Conservation (phyloP, 2,888 invertebrate species). For the Tubulanus polymorphus region DNA sequence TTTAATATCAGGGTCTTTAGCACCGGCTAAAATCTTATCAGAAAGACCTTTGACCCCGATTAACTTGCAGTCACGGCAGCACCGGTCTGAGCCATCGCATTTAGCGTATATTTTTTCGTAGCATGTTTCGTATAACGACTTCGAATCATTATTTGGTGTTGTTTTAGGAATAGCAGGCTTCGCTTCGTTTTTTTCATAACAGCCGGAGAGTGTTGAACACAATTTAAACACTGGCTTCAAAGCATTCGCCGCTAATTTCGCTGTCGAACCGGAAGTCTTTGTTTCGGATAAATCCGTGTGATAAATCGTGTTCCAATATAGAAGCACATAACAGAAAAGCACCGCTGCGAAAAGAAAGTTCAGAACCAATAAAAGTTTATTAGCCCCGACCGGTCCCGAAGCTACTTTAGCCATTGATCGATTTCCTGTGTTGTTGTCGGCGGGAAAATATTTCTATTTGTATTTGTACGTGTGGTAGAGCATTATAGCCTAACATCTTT, state of each 20-base stretch:
- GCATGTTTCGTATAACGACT: neutral
- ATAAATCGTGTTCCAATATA: conserved; percentile 1
- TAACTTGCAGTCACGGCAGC: neutral
- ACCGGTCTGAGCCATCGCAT: neutral
- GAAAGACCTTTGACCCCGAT: neutral
- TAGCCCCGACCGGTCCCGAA: neutral
- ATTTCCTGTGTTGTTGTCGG: neutral
- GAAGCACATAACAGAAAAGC: conserved; percentile 1
- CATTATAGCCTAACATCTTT: neutral
- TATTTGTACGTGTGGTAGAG: neutral
- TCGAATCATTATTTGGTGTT: too few species aligned
- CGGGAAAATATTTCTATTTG: neutral
- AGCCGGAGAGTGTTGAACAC: neutral
- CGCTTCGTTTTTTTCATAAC: neutral
- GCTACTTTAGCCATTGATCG: conserved; percentile 1
- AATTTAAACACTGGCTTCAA: neutral
- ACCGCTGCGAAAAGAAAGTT: neutral
- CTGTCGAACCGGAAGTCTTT: neutral
- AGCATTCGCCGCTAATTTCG: neutral
- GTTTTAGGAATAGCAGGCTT: too few species aligned
- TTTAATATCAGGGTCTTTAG: neutral
- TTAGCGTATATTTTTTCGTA: neutral
- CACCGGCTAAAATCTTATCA: neutral
- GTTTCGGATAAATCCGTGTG: conserved; percentile 1
- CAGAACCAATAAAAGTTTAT: conserved; percentile 1